A percentile compares a stretch with the other conserved stretches of the same genome.
Conservation (phyloP, 2,113 vertebrate species). For the Alligator mississippiensis region DNA sequence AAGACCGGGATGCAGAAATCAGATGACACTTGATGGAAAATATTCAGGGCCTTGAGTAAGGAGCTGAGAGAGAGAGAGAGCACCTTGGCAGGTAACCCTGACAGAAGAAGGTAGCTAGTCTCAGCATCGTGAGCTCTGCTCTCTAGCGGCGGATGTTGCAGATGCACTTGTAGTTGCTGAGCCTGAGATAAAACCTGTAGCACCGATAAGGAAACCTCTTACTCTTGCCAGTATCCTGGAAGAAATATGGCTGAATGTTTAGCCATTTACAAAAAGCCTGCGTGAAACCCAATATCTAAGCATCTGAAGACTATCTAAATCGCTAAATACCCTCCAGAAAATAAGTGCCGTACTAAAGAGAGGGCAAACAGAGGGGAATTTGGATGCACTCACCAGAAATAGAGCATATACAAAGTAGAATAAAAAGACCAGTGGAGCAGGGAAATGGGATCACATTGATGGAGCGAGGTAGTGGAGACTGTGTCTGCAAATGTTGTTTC, state of each 20-base stretch:
- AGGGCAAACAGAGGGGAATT: not conserved
- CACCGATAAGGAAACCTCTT: not conserved
- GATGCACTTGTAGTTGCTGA: not conserved
- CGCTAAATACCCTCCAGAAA: not conserved
- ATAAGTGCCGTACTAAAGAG: not conserved
- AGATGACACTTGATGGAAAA: not conserved
- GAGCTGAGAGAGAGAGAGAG: not conserved
- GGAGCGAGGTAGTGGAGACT: not conserved
- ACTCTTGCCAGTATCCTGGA: not conserved
- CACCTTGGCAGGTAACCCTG: not conserved
- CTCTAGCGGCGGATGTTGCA: not conserved
- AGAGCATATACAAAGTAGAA: not conserved
- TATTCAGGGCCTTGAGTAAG: not conserved
- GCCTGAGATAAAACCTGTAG: too few species aligned
- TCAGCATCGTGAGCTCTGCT: not conserved
- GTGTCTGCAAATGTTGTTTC: not conserved
- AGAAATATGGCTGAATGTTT: not conserved
- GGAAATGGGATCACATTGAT: not conserved
- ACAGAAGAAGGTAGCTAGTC: not conserved
- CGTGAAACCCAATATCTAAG: not conserved
- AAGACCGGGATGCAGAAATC: not conserved
- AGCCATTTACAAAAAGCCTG: not conserved
- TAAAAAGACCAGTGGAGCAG: rapidly evolving
- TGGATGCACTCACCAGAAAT: not conserved
- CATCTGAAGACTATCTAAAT: not conserved